A percentile compares a stretch with the other conserved stretches of the same genome.
phyloP scores from a whole-genome alignment of 1,140 invertebrate species.

The Lineus longissimus region DNA sequence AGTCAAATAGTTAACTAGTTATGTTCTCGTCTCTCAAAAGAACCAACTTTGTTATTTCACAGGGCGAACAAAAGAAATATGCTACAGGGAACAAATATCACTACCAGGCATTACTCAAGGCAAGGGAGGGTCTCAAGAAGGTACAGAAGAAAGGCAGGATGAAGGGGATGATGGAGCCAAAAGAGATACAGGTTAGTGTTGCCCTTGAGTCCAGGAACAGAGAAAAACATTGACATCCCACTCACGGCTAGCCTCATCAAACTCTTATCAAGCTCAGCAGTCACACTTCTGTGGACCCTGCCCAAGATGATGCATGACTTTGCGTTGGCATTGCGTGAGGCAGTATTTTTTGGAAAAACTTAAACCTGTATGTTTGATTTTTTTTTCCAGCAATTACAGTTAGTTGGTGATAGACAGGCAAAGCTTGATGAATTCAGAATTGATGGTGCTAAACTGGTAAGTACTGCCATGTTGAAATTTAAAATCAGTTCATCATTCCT shows the following conservation, averaged over 20 bases:
- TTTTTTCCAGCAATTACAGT: neutral
- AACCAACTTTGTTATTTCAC: no score
- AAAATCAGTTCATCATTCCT: neutral
- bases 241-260: no score
- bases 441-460: slow-evolving; percentile 8
- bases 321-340: no score
- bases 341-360: no score
- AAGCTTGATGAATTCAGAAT: neutral
- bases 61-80: slow-evolving; percentile 15
- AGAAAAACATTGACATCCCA: no score
- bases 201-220: neutral
- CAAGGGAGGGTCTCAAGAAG: slow-evolving; percentile 10
- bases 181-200: slow-evolving; percentile 13
- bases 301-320: no score
- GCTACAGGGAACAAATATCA: slow-evolving; percentile 12
- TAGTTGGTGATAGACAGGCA: neutral
- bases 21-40: no score
- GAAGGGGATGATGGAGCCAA: slow-evolving; percentile 7
- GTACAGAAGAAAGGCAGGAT: slow-evolving; percentile 13
- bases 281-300: no score
- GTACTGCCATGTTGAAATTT: neutral
- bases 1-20: no score
- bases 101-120: slow-evolving; percentile 1
- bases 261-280: no score
- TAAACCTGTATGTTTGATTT: neutral